Evolutionary conservation across 1,140 invertebrate genomes (phyloP).

Genomic region (Sitobion miscanthi): DNA sequence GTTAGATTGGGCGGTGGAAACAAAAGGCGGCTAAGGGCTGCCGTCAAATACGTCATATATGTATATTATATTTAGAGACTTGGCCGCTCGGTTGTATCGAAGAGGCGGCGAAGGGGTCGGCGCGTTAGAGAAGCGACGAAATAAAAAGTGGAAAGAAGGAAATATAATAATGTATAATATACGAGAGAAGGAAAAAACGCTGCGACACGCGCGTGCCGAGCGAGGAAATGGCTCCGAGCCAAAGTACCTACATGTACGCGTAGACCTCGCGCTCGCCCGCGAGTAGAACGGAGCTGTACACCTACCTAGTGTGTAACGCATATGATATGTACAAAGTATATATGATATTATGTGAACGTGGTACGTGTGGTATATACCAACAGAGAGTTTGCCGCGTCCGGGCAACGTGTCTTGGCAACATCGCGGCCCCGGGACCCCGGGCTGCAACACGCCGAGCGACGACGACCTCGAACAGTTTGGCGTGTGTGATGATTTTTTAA

Average conservation of each 20-base stretch:
- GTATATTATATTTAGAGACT: not conserved
- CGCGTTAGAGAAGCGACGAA: not conserved
- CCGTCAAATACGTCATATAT: not conserved
- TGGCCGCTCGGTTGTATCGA: not conserved
- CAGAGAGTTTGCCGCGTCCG: not conserved
- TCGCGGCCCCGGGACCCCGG: not conserved
- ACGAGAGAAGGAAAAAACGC: not conserved
- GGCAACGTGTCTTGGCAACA: constrained; percentile 2
- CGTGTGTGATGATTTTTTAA: not conserved
- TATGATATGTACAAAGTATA: not conserved
- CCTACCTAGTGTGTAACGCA: not conserved
- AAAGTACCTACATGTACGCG: not conserved
- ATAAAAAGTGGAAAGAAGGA: not conserved
- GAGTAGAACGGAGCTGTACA: not conserved
- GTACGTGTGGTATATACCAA: not conserved
- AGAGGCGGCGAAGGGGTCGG: not conserved
- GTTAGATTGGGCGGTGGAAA: too few relatives aligned
- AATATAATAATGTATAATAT: not conserved
- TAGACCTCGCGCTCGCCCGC: not conserved
- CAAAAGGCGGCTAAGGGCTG: not conserved
- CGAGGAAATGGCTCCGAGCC: constrained; percentile 27
- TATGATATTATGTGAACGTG: not conserved
- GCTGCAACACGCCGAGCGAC: not conserved
- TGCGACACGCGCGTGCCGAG: not conserved
- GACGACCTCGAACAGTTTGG: not conserved